Percentiles rank a stretch among this genome's conserved stretches.
Evolutionary conservation across 2,888 invertebrate genomes (phyloP).

Genomic region (Melieria picta): DNA sequence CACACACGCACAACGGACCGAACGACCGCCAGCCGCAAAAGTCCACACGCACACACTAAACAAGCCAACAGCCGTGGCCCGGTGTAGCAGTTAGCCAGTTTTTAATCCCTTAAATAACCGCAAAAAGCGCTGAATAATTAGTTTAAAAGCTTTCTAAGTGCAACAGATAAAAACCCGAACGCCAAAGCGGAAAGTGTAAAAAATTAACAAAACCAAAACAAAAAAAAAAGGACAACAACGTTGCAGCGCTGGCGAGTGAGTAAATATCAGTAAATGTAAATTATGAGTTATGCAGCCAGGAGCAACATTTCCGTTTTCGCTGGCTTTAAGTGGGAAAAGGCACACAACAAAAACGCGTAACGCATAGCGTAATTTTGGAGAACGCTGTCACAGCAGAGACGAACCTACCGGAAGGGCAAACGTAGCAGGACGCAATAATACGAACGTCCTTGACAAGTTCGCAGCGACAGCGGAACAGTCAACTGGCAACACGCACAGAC

Average conservation of each 20-base stretch:
- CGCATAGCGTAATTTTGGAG: too few relatives aligned
- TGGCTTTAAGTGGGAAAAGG: background rate
- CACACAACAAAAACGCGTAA: too few relatives aligned
- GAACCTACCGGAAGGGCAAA: too few relatives aligned
- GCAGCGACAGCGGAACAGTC: too few relatives aligned
- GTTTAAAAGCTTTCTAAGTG: slow-evolving; percentile 27
- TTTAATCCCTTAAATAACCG: slow-evolving; percentile 23
- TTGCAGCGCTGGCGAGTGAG: background rate
- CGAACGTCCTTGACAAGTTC: too few relatives aligned
- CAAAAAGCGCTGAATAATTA: slow-evolving; percentile 26
- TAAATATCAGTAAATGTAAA: background rate
- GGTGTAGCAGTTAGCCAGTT: background rate
- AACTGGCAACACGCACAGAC: too few relatives aligned
- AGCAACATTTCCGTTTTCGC: background rate
- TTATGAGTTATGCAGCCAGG: background rate
- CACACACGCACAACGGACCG: background rate
- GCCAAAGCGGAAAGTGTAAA: background rate
- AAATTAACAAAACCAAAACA: background rate
- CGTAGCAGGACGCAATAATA: too few relatives aligned
- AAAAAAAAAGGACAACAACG: background rate
- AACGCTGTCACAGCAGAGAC: too few relatives aligned
- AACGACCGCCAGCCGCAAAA: background rate
- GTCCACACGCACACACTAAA: background rate
- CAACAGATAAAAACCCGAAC: background rate
- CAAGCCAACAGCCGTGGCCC: background rate